Percentiles rank a stretch among this genome's conserved stretches.
phyloP scores from a whole-genome alignment of 2,888 invertebrate species.

The Stratiomys singularior region DNA sequence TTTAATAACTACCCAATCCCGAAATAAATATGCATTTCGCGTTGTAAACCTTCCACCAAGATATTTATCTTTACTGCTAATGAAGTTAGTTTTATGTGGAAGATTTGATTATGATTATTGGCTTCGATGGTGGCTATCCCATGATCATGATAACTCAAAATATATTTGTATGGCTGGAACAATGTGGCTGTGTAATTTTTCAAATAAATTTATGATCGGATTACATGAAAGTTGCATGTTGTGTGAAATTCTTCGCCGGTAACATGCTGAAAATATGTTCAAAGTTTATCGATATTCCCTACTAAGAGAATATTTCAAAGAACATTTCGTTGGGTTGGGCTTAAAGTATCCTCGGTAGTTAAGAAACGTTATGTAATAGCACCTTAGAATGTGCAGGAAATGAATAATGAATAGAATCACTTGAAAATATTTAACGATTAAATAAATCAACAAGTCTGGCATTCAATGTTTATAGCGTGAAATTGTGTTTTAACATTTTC shows the following conservation, averaged over 20 bases:
- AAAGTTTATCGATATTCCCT: no score
- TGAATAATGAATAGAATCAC: no score
- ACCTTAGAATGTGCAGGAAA: no score
- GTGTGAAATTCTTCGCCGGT: not conserved
- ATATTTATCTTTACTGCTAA: conserved; percentile 44
- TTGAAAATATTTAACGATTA: no score
- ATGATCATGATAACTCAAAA: conserved; percentile 31
- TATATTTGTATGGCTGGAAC: not conserved
- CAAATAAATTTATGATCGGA: conserved; percentile 1
- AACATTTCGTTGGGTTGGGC: no score
- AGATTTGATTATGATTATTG: conserved; percentile 37
- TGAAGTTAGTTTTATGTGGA: conserved; percentile 45
- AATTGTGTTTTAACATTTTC: no score
- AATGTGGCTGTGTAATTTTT: no score
- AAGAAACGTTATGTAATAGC: no score
- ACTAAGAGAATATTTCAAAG: no score
- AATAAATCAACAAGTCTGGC: no score
- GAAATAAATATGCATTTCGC: conserved; percentile 13
- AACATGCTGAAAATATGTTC: conserved; percentile 7
- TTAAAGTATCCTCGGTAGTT: no score
- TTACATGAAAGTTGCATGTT: conserved; percentile 39
- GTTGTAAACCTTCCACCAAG: not conserved
- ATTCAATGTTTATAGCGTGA: no score
- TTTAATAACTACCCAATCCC: not conserved
- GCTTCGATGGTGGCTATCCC: conserved; percentile 17